A percentile compares a stretch with the other conserved stretches of the same genome.
Conservation (phyloP, 2,113 vertebrate species). For the Sinocyclocheilus grahami region DNA sequence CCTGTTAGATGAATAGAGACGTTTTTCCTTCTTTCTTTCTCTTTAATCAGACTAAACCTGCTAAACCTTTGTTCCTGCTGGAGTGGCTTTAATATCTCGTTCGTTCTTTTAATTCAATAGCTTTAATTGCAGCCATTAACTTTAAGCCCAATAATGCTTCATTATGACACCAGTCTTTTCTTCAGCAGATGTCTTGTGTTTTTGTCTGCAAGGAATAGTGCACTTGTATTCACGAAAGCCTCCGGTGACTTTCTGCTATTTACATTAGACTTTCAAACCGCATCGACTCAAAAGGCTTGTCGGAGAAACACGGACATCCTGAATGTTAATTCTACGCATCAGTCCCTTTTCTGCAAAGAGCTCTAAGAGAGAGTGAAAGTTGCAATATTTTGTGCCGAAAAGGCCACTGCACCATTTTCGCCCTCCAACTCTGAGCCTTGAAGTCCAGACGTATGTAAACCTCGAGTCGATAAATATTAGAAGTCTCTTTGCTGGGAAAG, state of each 20-base stretch:
- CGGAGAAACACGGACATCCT: background rate
- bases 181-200: background rate
- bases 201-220: background rate
- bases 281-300: background rate
- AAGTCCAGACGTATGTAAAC: slow-evolving; percentile 5
- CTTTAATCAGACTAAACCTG: background rate
- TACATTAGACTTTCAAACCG: slow-evolving; percentile 9
- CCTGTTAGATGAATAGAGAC: background rate
- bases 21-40: background rate
- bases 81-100: background rate
- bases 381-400: background rate
- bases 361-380: slow-evolving; percentile 2
- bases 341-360: slow-evolving; percentile 16
- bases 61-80: slow-evolving; percentile 7
- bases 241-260: background rate
- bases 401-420: background rate
- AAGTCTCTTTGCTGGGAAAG: slow-evolving; percentile 15
- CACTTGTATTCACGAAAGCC: background rate
- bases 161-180: slow-evolving; percentile 1
- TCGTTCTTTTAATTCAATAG: slow-evolving; percentile 16
- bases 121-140: slow-evolving; percentile 31
- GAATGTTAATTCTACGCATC: slow-evolving; percentile 31
- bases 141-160: background rate
- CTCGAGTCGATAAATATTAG: slow-evolving; percentile 18
- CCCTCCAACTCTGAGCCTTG: background rate